A percentile compares a stretch with the other conserved stretches of the same genome.
Evolutionary conservation across 2,888 invertebrate species (phyloP).

Genomic region (Lithophane leautieri): DNA sequence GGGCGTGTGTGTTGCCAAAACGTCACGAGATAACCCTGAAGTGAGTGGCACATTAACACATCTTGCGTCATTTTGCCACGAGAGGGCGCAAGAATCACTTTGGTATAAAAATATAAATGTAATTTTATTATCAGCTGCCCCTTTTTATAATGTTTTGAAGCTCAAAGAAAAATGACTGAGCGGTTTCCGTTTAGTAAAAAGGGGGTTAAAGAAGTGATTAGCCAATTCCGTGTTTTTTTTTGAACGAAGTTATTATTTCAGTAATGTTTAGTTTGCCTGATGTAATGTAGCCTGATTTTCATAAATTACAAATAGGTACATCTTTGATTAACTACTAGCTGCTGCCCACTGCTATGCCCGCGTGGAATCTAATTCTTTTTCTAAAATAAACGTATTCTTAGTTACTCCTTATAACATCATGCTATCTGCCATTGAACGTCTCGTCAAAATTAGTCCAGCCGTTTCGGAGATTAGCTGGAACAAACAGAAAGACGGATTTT

Average conservation of each 20-base stretch:
- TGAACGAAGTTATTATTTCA: conserved; percentile 20
- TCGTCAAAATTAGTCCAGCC: no score
- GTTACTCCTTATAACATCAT: no score
- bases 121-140: conserved; percentile 57
- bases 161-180: conserved; percentile 65
- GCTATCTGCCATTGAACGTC: no score
- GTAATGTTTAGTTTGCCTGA: conserved; percentile 40
- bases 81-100: conserved; percentile 50
- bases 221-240: conserved; percentile 60
- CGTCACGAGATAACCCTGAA: conserved; percentile 59
- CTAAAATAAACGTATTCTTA: no score
- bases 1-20: conserved; percentile 56
- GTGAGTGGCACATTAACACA: conserved; percentile 67
- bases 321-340: no score
- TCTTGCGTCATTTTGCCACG: conserved; percentile 49
- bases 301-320: conserved; percentile 7
- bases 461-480: no score
- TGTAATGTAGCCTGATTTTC: conserved; percentile 21
- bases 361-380: no score
- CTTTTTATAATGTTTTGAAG: conserved; percentile 56
- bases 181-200: conserved; percentile 63
- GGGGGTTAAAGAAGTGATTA: conserved; percentile 69
- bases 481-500: no score
- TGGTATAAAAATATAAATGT: conserved; percentile 49
- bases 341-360: no score